phyloP scores from a whole-genome alignment of 2,113 vertebrate species.

The Pithys albifrons region DNA sequence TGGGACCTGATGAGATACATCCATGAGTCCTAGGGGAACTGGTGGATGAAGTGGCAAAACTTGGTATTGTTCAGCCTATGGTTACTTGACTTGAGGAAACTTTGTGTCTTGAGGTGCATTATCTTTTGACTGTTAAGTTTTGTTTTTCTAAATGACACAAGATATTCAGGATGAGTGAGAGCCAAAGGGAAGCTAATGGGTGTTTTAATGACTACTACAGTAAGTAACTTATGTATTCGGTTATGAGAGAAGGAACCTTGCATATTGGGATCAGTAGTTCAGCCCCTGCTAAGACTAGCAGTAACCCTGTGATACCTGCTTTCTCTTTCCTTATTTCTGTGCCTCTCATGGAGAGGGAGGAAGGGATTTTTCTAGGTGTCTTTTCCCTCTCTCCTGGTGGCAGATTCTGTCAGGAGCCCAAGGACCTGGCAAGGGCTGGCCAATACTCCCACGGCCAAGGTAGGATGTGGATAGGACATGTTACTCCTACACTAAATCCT shows the following conservation, averaged over 20 bases:
- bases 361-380: not conserved
- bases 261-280: not conserved
- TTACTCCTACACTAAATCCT: not conserved
- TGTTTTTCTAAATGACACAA: not conserved
- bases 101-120: not conserved
- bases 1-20: not conserved
- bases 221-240: not conserved
- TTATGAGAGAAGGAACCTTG: not conserved
- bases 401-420: not conserved
- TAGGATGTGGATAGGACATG: fast-evolving
- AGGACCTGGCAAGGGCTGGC: not conserved
- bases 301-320: not conserved
- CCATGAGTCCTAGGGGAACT: not conserved
- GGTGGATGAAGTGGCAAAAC: not conserved
- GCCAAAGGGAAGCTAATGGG: not conserved
- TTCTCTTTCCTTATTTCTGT: not conserved
- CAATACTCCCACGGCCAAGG: not conserved
- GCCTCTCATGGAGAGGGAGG: not conserved
- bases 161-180: not conserved
- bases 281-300: not conserved
- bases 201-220: not conserved
- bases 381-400: not conserved
- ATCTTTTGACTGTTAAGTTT: not conserved
- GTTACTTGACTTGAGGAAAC: not conserved
- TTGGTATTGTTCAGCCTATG: not conserved